These are phyloP conservation scores for Benthosema pterotum DNA, from an alignment of 2,797 vertebrate genomes.

Conservation along the genomic window DNA sequence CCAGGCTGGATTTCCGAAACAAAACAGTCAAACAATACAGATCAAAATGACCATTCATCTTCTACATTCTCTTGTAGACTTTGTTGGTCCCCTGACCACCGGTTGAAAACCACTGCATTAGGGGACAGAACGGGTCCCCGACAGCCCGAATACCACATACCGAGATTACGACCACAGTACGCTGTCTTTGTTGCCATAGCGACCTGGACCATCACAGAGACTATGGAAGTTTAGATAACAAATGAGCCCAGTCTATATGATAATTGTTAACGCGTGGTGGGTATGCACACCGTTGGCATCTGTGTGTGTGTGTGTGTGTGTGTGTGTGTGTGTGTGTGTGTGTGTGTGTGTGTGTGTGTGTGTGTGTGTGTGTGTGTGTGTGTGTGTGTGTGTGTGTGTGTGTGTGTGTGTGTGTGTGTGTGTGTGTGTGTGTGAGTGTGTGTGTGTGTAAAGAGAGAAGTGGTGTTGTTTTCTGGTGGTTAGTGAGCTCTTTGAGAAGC, in stretches of 20 bases:
- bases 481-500: constrained; percentile 37
- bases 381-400: not conserved
- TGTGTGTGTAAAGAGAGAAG: constrained; percentile 28
- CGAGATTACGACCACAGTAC: not conserved
- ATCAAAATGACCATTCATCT: too few species aligned
- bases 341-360: constrained; percentile 1
- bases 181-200: constrained; percentile 18
- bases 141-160: too few species aligned
- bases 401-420: constrained; percentile 1
- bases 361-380: constrained; percentile 3
- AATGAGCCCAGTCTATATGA: not conserved
- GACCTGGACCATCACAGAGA: constrained; percentile 5
- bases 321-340: constrained; percentile 2
- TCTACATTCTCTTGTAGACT: too few species aligned
- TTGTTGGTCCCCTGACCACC: too few species aligned
- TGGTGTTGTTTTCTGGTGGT: constrained; percentile 37
- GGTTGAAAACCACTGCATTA: too few species aligned
- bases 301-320: constrained; percentile 7
- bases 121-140: constrained; percentile 1
- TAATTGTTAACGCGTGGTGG: constrained; percentile 12
- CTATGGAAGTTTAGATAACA: not conserved
- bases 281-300: not conserved
- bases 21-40: too few species aligned
- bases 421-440: not conserved
- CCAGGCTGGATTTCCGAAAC: too few species aligned